phyloP scores from a whole-genome alignment of 2,113 vertebrate species.

The Microcebus lehilahytsara region DNA sequence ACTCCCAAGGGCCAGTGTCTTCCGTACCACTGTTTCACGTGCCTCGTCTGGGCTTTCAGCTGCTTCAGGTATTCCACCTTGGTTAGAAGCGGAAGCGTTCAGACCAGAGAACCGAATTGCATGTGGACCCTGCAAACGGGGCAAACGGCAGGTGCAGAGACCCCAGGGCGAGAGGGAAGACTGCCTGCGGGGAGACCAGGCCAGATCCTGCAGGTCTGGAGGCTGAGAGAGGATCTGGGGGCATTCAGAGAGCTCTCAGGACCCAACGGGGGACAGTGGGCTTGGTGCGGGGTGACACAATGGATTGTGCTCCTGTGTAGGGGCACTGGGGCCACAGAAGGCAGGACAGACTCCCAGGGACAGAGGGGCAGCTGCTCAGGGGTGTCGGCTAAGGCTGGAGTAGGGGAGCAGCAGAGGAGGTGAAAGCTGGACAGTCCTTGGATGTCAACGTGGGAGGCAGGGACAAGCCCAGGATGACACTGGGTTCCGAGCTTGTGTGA shows the following conservation, averaged over 20 bases:
- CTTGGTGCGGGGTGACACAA: not conserved
- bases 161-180: not conserved
- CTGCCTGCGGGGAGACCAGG: not conserved
- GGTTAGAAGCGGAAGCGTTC: not conserved
- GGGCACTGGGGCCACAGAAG: rapidly evolving
- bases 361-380: rapidly evolving
- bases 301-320: rapidly evolving
- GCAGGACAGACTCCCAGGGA: not conserved
- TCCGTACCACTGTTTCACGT: rapidly evolving
- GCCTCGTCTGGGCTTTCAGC: not conserved
- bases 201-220: not conserved
- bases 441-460: not conserved
- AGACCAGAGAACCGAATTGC: not conserved
- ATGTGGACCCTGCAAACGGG: too few species aligned
- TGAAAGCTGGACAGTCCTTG: rapidly evolving
- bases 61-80: not conserved
- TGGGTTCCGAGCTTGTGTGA: not conserved
- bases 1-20: not conserved
- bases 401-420: rapidly evolving
- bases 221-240: rapidly evolving
- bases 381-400: not conserved
- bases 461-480: not conserved
- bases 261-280: rapidly evolving
- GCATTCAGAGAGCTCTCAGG: not conserved
- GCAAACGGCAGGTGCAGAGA: not conserved